phyloP scores from a whole-genome alignment of 2,888 invertebrate genomes.

The Heteromyza rotundicornis region DNA sequence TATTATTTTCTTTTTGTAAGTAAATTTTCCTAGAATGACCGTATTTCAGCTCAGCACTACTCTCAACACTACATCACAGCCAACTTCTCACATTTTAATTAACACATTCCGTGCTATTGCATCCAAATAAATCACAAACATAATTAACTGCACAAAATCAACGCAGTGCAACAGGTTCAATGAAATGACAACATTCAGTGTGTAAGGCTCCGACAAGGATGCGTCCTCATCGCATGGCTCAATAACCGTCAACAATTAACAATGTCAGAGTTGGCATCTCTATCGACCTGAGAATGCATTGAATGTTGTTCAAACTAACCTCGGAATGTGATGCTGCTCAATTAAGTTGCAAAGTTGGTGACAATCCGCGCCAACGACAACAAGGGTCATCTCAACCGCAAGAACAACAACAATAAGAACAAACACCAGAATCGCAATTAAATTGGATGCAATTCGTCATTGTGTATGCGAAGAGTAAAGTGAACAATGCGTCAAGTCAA shows the following conservation, averaged over 20 bases:
- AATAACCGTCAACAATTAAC: neutral
- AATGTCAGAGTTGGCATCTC: neutral
- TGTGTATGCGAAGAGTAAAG: slow-evolving; percentile 30
- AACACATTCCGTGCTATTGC: too few species aligned
- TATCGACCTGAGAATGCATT: too few species aligned
- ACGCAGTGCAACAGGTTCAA: neutral
- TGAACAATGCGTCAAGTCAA: neutral
- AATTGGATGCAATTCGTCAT: slow-evolving; percentile 35
- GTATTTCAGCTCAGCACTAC: too few species aligned
- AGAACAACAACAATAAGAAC: slow-evolving; percentile 26
- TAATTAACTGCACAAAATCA: neutral
- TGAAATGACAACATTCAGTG: neutral
- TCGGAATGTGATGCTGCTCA: neutral
- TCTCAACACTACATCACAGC: too few species aligned
- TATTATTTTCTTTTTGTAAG: too few species aligned
- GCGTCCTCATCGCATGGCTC: too few species aligned
- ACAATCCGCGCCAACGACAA: neutral
- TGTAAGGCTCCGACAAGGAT: neutral
- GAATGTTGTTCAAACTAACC: neutral
- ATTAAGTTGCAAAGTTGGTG: slow-evolving; percentile 11
- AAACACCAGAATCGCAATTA: slow-evolving; percentile 46
- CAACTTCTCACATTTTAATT: too few species aligned
- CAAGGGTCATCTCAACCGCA: neutral
- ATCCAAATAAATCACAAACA: neutral
- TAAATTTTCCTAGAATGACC: too few species aligned